Percentiles rank a stretch among this genome's conserved stretches.
These are phyloP conservation scores for Ylistrum balloti DNA, from an alignment of 1,140 invertebrate genomes.

Conservation along the genomic window DNA sequence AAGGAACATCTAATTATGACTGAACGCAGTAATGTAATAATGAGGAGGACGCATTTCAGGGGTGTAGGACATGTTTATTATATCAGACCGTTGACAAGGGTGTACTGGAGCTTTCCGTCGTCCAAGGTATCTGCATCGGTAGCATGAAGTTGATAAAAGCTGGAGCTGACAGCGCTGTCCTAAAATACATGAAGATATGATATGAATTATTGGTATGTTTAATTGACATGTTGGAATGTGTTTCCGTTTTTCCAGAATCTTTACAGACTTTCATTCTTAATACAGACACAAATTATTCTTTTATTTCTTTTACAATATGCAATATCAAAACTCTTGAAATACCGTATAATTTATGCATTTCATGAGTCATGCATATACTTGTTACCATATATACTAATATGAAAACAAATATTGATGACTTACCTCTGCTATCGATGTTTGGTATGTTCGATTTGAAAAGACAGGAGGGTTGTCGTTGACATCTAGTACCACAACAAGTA, in stretches of 20 bases:
- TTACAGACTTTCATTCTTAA: no score
- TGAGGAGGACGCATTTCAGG: not conserved
- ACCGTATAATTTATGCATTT: no score
- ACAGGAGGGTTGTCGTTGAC: conserved; percentile 66
- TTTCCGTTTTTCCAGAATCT: no score
- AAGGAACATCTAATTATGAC: not conserved
- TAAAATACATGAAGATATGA: conserved; percentile 12
- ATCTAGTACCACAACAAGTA: conserved; percentile 56
- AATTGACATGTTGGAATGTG: no score
- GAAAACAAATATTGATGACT: no score
- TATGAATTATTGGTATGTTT: no score
- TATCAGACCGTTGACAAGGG: conserved; percentile 40
- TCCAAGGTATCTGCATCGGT: conserved; percentile 53
- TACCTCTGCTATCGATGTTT: conserved; percentile 60
- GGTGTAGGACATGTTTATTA: not conserved
- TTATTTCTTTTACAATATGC: no score
- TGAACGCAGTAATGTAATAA: not conserved
- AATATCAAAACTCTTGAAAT: no score
- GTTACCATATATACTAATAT: no score
- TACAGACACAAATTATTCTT: no score
- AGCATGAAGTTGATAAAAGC: conserved; percentile 42
- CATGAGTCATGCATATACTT: no score
- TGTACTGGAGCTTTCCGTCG: conserved; percentile 53
- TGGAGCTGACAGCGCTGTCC: conserved; percentile 25
- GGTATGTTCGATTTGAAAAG: conserved; percentile 53